Evolutionary conservation across 2,113 vertebrate species (phyloP).

Genomic region (Tupaia tana): DNA sequence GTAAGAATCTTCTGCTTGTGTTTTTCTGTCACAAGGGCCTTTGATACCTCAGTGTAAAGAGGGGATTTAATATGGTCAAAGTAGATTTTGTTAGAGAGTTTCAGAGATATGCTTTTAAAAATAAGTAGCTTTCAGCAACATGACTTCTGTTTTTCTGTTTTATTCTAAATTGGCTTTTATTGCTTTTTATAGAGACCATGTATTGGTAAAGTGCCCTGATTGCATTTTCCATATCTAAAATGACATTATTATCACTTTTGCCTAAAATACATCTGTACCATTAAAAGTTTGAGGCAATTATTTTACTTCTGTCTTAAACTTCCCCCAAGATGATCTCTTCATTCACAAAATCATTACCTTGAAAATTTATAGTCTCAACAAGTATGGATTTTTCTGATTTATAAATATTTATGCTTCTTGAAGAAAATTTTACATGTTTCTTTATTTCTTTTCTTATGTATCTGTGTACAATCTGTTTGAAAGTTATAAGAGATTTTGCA

Average conservation of each 20-base stretch:
- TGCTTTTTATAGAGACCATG: slow-evolving; percentile 22
- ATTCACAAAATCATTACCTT: not conserved
- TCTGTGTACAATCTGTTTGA: not conserved
- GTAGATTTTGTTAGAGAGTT: not conserved
- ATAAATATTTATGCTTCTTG: not conserved
- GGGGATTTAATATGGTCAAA: not conserved
- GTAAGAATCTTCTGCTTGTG: not conserved
- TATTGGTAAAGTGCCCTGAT: not conserved
- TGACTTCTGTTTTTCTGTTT: not conserved
- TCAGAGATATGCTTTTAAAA: not conserved
- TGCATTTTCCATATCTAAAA: not conserved
- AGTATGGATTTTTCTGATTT: not conserved
- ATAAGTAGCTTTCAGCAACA: not conserved
- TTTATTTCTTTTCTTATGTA: not conserved
- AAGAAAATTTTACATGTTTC: not conserved
- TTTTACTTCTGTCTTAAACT: not conserved
- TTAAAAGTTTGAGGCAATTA: not conserved
- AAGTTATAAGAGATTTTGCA: not conserved
- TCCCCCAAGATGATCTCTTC: not conserved
- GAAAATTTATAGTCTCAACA: slow-evolving; percentile 17
- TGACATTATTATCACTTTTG: not conserved
- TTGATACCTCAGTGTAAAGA: not conserved
- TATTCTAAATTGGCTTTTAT: slow-evolving; percentile 3
- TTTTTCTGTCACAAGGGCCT: not conserved
- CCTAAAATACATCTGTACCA: not conserved